Conservation (phyloP, 2,113 vertebrate species). For the Cinclus mexicanus region DNA sequence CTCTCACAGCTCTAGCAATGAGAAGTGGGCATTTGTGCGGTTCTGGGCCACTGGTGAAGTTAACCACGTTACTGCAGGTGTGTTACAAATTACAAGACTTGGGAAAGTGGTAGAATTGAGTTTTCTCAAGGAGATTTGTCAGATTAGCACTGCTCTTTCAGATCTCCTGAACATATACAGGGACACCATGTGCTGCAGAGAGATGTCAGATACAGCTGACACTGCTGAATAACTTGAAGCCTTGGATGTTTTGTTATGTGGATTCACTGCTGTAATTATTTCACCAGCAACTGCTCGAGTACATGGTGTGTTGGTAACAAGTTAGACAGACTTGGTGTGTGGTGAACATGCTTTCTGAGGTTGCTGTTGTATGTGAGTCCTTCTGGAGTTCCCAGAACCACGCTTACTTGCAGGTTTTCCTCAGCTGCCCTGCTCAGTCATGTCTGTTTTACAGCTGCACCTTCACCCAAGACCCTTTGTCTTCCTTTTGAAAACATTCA, state of each 20-base stretch:
- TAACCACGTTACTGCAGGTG: accelerated
- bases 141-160: neutral
- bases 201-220: neutral
- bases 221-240: neutral
- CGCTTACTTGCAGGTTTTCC: accelerated
- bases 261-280: neutral
- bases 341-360: neutral
- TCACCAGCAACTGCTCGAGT: neutral
- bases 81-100: neutral
- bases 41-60: neutral
- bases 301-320: neutral
- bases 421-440: neutral
- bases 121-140: neutral
- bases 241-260: neutral
- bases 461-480: neutral
- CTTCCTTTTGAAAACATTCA: neutral
- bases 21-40: accelerated
- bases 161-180: neutral
- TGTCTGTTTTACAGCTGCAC: neutral
- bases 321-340: neutral
- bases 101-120: neutral
- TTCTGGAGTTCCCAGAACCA: neutral
- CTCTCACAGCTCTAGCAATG: neutral
- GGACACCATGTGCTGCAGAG: neutral
- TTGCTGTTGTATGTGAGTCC: accelerated